Evolutionary conservation across 2,797 vertebrate genomes (phyloP), one percentile per base, ranked within the genome.

Genomic region (Hylomyscus alleni): DNA sequence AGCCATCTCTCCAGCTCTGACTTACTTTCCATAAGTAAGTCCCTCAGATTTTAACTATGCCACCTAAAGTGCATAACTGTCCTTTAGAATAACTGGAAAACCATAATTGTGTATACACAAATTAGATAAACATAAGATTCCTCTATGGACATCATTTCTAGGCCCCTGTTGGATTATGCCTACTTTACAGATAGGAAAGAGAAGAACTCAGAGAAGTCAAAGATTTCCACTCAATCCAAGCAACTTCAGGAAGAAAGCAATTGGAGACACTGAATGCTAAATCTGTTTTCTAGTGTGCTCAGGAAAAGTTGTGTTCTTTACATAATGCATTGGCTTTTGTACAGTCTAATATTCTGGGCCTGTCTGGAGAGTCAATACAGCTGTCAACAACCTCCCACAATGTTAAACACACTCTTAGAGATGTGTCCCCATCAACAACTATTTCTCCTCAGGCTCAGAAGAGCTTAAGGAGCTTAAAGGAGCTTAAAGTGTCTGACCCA

Each of bases 361-460:
- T 84, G 73, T 31, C 76, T 76, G n/a, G 40, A 89, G 31, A 78
- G 81, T 84, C 67, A 83, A 56, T 85, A 89, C 58, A 92, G 56
- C 50, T 85, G 69, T 89, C 90, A 87, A 80, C 44, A 73, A n/a
- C 93, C 69, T 94, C 93, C 90, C 14, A 56, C 65, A 73, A 60
- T 22, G 40, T 88, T 93, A 95, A 91, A 83, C 52, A 92, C 3
- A 92, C 47, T 87, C 60, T 93, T 56, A 34, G 4, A 97, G 92
- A 77, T 47, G 86, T 26, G 91, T 65, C 77, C 73, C 31, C 87
- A 89, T 92, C 85, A 91, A 60, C 17, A 13, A 29, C 78, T 65
- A 73, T 92, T 93, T 89, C 92, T 83, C 69, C 60, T 95, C 13
- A 50, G 90, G 96, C 86, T 97, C 92, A 97, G 62, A 93, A 62